Evolutionary conservation across 2,113 vertebrate genomes (phyloP), one percentile per base, ranked within the genome.

Genomic region (Chaetorhynchus papuensis): DNA sequence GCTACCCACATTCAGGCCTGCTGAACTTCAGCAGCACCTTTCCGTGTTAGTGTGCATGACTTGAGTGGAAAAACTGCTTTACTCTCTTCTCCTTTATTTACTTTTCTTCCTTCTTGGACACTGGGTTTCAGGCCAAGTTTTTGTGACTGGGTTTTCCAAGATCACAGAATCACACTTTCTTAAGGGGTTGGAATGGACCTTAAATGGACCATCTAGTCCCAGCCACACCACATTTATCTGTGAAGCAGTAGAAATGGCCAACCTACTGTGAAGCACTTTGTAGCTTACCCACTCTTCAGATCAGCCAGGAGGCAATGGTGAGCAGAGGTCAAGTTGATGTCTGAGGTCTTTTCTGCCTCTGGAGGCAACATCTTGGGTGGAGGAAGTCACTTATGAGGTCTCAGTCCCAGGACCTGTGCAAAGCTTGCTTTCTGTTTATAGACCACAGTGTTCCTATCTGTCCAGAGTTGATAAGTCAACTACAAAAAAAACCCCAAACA

Each of bases 191-290:
- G 37, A 68, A 50, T 37, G 27, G 37, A 37, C 21, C 11, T 59
- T 44, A 27, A 33, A 77, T 14, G 23, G 18, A 52, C 26, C 11
- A 15, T 33, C 31, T 37, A 18, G 13, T 50, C 17, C 17, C 31
- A 68, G 6, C 37, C 18, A 31, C 9, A 35, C 14, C 0, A 0
- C 15, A 11, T 72, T 49, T 59, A 10, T 22, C 24, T 59, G 10
- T 74, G 26, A 77, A 49, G 6, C 5, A 20, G 1, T 2, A 76
- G 23, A 89, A 89, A 50, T 83, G 23, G 8, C 17, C 24, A 19
- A 1, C 8, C 39, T 54, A 5, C 35, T 64, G 23, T 41, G 44
- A 54, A 59, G 13, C 30, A 15, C 22, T 57, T 74, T 2, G 2
- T 79, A 47, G 30, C 28, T 86, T 20, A 57, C 0, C 0, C 61